These are phyloP conservation scores for Campylomormyrus numenius DNA, from an alignment of 2,113 vertebrate genomes.

Conservation along the genomic window DNA sequence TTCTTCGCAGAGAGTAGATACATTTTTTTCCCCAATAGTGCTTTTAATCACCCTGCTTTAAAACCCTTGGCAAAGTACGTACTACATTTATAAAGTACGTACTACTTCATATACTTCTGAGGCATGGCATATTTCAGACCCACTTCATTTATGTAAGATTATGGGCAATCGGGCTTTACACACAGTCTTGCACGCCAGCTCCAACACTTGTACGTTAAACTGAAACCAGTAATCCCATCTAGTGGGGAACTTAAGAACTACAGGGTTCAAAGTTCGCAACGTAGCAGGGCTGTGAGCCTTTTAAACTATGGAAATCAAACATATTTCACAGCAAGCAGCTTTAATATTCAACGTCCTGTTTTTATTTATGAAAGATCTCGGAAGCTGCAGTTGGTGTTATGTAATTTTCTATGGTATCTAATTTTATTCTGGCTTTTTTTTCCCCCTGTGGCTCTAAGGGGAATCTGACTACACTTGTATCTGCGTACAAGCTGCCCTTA, in stretches of 20 bases:
- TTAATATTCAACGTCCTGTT: not conserved
- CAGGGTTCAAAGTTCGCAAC: not conserved
- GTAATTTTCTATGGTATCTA: not conserved
- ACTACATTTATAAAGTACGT: not conserved
- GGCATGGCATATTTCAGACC: not conserved
- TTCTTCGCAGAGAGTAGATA: not conserved
- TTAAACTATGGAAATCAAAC: not conserved
- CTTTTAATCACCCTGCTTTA: not conserved
- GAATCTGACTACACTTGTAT: not conserved
- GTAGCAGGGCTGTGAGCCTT: not conserved
- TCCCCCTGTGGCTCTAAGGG: not conserved
- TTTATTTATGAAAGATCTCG: not conserved
- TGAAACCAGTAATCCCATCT: conserved; percentile 2
- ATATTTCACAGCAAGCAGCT: not conserved
- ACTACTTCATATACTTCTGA: not conserved
- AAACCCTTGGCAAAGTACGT: not conserved
- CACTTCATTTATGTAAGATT: not conserved
- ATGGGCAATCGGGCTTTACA: not conserved
- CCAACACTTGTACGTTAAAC: not conserved
- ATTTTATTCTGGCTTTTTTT: not conserved
- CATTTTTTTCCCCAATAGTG: not conserved
- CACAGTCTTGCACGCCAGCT: not conserved
- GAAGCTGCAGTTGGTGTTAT: not conserved
- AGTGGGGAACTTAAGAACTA: not conserved
- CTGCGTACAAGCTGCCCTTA: not conserved